These are phyloP conservation scores for Cloeon dipterum DNA, from an alignment of 2,888 invertebrate genomes.

Conservation along the genomic window DNA sequence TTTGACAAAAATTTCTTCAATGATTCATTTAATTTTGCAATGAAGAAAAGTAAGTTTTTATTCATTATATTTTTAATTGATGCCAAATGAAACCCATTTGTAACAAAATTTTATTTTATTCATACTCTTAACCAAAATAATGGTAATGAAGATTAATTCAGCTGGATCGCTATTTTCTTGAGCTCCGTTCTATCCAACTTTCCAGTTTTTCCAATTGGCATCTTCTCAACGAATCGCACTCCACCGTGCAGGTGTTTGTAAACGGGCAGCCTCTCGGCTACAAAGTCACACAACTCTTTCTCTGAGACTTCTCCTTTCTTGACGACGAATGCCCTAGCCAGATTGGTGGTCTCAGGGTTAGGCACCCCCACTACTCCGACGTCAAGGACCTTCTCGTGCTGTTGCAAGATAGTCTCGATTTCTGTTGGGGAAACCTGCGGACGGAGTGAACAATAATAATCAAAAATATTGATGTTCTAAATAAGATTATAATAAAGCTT, in stretches of 20 bases:
- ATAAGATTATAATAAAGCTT: no score
- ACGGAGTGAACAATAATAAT: no score
- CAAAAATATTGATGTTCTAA: no score
- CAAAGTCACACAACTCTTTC: background rate
- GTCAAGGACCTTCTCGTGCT: background rate
- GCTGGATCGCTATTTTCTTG: background rate
- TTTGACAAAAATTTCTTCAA: no score
- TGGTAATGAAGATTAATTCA: no score
- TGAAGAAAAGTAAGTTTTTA: no score
- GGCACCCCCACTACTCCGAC: slow-evolving; percentile 3
- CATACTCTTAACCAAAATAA: no score
- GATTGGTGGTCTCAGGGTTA: background rate
- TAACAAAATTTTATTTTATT: no score
- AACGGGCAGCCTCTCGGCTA: background rate
- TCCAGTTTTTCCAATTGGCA: background rate
- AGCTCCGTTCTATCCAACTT: background rate
- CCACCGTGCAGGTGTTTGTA: slow-evolving; percentile 1
- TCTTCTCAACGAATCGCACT: background rate
- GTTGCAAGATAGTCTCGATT: background rate
- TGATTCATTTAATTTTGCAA: no score
- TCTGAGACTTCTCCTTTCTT: background rate
- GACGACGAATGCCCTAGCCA: slow-evolving; percentile 1
- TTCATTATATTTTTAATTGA: no score
- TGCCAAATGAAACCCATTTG: no score
- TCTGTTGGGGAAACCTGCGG: slow-evolving; percentile 2